Base-by-base conservation (phyloP, 2,113 vertebrate genomes). In the Sorex fumeus region DNA sequence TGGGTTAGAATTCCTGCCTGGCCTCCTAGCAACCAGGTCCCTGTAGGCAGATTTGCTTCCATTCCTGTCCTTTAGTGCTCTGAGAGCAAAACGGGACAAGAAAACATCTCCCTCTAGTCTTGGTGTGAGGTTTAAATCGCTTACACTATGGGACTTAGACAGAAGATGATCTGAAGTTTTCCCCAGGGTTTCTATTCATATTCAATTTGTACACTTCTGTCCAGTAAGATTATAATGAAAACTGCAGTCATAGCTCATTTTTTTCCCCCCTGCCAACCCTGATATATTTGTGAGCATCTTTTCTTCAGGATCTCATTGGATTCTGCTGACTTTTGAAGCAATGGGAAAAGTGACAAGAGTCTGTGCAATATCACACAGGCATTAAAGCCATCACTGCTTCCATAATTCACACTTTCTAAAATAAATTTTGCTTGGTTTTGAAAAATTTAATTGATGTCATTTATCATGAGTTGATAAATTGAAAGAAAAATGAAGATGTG, bases 21-120 rank as follows among this genome's bases (percentile, higher is more conserved):
- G 25, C 1, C 2, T 30, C 43, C 47, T 21, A 30, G 60, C 21
- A 8, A 21, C n/a, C 0, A 1, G 4, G 25, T 45, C 1, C 1
- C 3, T 27, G 23, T 5, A 19, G 50, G 3, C 4, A 43, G 62
- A 1, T 60, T 80, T 40, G 32, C 60, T 70, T 78, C 1, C 6
- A 2, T 88, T 28, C 80, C 34, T n/a, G 4, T 60, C 47, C 43
- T 85, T 79, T 25, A 43, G 13, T 36, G 67, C 82, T 27, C 18
- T 23, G 50, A 75, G 16, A 21, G 10, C 47, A 34, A 64, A 78
- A 60, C 36, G 66, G 60, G 34, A 36, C 28, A 62, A 57, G 7
- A 53, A 3, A 27, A 21, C n/a, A 43, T 18, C 13, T 19, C 28
- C 27, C 66, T 19, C 19, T 0, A 45, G n/a, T 1, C 12, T n/a